These are phyloP conservation scores for Macaria liturata DNA, from an alignment of 2,888 invertebrate genomes.

Conservation along the genomic window DNA sequence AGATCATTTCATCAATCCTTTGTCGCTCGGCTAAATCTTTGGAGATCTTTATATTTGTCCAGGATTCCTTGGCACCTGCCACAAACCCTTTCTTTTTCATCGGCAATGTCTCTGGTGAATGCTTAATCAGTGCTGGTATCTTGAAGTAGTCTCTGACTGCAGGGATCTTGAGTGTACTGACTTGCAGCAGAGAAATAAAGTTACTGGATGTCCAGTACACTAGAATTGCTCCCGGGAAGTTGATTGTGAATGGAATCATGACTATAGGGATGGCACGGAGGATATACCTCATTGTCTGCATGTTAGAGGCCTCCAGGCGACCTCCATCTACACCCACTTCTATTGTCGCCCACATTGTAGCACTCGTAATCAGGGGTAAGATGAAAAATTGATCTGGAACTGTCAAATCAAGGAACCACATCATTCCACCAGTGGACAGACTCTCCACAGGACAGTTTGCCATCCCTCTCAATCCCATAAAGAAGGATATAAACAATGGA, in stretches of 20 bases:
- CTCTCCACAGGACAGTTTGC: constrained; percentile 95
- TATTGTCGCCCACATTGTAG: constrained; percentile 91
- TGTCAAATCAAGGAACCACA: constrained; percentile 97
- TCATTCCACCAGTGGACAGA: constrained; percentile 92
- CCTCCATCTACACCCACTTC: constrained; percentile 92
- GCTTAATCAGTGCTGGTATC: constrained; percentile 85
- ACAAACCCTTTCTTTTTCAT: constrained; percentile 90
- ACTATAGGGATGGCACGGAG: constrained; percentile 90
- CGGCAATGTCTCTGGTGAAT: constrained; percentile 82
- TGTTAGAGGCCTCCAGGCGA: constrained; percentile 85
- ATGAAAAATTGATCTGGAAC: constrained; percentile 94
- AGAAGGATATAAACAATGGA: constrained; percentile 96
- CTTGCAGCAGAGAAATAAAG: constrained; percentile 92
- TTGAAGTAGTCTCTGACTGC: constrained; percentile 89
- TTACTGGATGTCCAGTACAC: constrained; percentile 96
- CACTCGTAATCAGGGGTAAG: constrained; percentile 92
- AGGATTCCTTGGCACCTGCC: constrained; percentile 90
- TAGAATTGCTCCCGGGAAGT: constrained; percentile 94
- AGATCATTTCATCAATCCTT: constrained; percentile 89
- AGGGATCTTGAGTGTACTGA: constrained; percentile 89
- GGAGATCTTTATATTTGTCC: constrained; percentile 91
- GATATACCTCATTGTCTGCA: constrained; percentile 88
- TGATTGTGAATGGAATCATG: constrained; percentile 92
- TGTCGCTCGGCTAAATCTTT: constrained; percentile 90
- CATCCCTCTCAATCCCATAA: constrained; percentile 94